Conservation (phyloP, 2,797 vertebrate species). For the Chloroceryle inda region DNA sequence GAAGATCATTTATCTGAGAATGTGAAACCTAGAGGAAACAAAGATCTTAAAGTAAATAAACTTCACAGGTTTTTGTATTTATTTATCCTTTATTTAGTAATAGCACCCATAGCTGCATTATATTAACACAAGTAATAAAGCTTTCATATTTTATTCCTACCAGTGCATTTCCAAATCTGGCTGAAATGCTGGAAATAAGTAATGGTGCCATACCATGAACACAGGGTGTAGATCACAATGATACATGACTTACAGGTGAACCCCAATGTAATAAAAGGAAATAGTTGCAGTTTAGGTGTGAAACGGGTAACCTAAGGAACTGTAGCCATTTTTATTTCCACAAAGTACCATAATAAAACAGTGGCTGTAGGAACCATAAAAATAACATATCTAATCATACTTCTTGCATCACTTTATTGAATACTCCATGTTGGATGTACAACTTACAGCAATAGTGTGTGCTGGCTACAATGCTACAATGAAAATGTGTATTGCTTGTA, state of each 20-base stretch:
- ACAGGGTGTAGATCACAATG: slow-evolving; percentile 33
- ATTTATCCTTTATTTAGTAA: slow-evolving; percentile 71
- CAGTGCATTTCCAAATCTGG: slow-evolving; percentile 71
- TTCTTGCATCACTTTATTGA: slow-evolving; percentile 83
- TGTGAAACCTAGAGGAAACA: neutral
- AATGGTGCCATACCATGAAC: slow-evolving; percentile 19
- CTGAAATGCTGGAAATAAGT: slow-evolving; percentile 62
- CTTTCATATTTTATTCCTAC: slow-evolving; percentile 60
- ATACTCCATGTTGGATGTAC: slow-evolving; percentile 76
- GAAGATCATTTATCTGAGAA: neutral
- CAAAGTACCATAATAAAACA: slow-evolving; percentile 4
- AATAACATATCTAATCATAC: neutral
- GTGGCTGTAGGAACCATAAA: neutral
- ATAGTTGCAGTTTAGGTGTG: neutral
- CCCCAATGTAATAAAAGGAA: neutral
- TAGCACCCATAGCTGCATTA: slow-evolving; percentile 67
- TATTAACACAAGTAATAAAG: slow-evolving; percentile 66
- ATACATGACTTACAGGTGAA: slow-evolving; percentile 1
- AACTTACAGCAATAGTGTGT: slow-evolving; percentile 63
- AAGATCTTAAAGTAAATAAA: slow-evolving; percentile 5
- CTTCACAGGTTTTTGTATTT: neutral
- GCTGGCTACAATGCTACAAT: slow-evolving; percentile 62
- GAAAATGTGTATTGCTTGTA: neutral
- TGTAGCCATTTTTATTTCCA: slow-evolving; percentile 2
- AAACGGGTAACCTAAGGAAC: slow-evolving; percentile 7